Base-by-base conservation (phyloP, 2,888 invertebrate species). In the Mycalesis mineus region DNA sequence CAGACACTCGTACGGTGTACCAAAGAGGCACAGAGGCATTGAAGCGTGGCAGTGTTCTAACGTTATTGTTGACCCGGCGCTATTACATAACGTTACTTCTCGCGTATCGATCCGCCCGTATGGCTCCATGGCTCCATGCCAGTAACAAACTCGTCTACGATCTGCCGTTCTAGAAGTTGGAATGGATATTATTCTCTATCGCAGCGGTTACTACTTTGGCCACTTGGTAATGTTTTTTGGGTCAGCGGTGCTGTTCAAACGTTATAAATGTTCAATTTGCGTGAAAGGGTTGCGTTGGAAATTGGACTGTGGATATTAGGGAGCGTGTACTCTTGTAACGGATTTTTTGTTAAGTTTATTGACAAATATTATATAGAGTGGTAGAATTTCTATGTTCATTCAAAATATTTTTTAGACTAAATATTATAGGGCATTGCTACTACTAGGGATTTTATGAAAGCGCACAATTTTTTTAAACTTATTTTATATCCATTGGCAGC, bases 61-160 rank as follows among this genome's bases (percentile, higher is more conserved):
- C 61, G 72, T 76, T 74, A 78, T 74, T 77, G 75, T 76, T 76
- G 74, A 74, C 74, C 70, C 69, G 65, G 62, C 61, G 62, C 64
- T 70, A 66, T 87, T 87, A 84, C 80, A 78, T 84, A 85, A 87
- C 73, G 68, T 75, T 77, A 78, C 76, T 79, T 69, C 72, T 69
- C 70, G 69, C 70, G 72, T 82, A 88, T 88, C 84, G 88, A 87
- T 83, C 86, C 68, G 67, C 67, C 72, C 75, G 73, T 72, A 79
- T 87, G 88, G 88, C 87, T 77, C 77, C 73, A 79, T 87, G 88
- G 88, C 87, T 77, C 77, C 62, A 71, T 78, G 88, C 88, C 88
- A 88, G 80, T 80, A 78, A 76, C 75, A 79, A 82, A 78, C 76
- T 77, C 72, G 65, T 65, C 67, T 67, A 69, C 73, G 71, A 75